Conservation (phyloP, 2,113 vertebrate species). For the Neotragus moschatus region DNA sequence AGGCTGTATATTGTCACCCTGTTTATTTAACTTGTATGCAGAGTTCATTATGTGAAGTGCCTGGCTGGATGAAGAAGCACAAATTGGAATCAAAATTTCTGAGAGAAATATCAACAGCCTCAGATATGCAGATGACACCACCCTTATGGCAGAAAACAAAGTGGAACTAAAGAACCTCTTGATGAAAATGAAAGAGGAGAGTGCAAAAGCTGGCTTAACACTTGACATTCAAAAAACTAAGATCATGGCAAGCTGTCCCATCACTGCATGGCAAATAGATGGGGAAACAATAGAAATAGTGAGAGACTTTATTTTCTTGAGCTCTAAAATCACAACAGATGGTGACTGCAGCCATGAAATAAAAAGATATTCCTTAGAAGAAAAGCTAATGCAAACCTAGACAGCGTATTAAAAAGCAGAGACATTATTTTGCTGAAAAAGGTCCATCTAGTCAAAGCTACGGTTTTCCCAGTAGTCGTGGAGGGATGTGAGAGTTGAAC, state of each 20-base stretch:
- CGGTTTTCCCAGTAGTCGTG: background rate
- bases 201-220: background rate
- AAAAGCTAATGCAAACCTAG: background rate
- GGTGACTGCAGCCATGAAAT: background rate
- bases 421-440: background rate
- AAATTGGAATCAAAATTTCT: background rate
- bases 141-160: background rate
- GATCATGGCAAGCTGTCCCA: background rate
- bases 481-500: background rate
- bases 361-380: background rate
- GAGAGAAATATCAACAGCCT: background rate
- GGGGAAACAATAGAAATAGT: background rate
- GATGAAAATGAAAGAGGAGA: background rate
- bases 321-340: background rate
- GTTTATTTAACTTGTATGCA: background rate
- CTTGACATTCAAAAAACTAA: background rate
- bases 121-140: background rate
- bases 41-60: background rate
- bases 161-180: background rate
- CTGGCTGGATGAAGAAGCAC: background rate
- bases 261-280: background rate
- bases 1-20: background rate
- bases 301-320: background rate
- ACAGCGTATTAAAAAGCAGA: background rate
- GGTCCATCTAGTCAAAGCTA: background rate